Percentiles rank a stretch among this genome's conserved stretches.
Evolutionary conservation across 2,113 vertebrate species (phyloP).

Genomic region (Sander lucioperca): DNA sequence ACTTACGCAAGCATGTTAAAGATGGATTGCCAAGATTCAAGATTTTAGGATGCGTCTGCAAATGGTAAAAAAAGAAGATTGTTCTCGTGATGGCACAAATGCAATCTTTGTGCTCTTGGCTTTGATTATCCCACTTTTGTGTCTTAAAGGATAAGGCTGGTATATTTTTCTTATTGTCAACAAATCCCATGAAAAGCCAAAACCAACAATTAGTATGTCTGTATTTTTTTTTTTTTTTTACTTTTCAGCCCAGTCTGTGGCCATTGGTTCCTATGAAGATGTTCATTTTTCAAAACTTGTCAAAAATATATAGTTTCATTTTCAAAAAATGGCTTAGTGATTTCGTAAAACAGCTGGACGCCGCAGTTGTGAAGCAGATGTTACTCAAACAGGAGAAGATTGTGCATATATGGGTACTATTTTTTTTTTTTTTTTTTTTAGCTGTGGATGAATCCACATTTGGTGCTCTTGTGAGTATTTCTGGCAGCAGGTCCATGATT

Average conservation of each 20-base stretch:
- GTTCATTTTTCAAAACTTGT: neutral
- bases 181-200: neutral
- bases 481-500: neutral
- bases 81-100: neutral
- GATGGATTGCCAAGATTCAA: neutral
- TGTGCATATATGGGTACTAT: neutral
- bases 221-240: too few relatives aligned
- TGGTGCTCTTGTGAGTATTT: neutral
- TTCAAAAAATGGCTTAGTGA: neutral
- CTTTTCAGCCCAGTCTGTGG: neutral
- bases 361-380: neutral
- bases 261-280: neutral
- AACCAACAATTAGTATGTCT: neutral
- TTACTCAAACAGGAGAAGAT: neutral
- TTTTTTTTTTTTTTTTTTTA: too few relatives aligned
- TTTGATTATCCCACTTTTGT: neutral
- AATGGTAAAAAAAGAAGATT: neutral
- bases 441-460: neutral
- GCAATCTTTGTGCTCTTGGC: neutral
- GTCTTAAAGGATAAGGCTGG: neutral
- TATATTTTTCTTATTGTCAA: neutral
- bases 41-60: slow-evolving; percentile 1
- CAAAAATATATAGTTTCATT: neutral
- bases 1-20: neutral
- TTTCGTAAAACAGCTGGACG: too few relatives aligned